These are phyloP conservation scores for Pantherophis guttatus DNA, from an alignment of 2,113 vertebrate genomes.

Conservation along the genomic window DNA sequence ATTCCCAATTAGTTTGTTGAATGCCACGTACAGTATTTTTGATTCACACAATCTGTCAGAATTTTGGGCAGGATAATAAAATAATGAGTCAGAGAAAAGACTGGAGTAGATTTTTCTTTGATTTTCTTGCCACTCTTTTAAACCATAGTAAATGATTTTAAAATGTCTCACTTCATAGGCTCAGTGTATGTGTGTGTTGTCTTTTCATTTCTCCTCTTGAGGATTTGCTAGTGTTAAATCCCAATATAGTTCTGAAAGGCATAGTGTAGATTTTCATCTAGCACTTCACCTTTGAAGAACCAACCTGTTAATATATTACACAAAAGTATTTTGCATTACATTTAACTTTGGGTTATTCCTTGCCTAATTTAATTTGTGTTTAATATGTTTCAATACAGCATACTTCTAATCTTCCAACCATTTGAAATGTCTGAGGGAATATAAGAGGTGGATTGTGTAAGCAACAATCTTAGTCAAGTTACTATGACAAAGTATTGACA, in stretches of 20 bases:
- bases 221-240: constrained; percentile 33
- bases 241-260: background rate
- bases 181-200: constrained; percentile 64
- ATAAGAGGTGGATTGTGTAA: background rate
- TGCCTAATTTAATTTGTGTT: background rate
- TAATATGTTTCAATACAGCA: background rate
- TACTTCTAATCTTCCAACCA: background rate
- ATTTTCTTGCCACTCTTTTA: constrained; percentile 52
- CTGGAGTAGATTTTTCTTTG: constrained; percentile 64
- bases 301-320: background rate
- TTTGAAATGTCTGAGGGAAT: background rate
- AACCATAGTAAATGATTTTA: constrained; percentile 71
- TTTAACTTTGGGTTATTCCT: background rate
- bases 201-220: constrained; percentile 50
- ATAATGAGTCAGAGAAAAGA: constrained; percentile 65
- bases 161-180: constrained; percentile 67
- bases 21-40: constrained; percentile 68
- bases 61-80: constrained; percentile 70
- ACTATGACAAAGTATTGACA: background rate
- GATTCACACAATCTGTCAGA: constrained; percentile 61
- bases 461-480: background rate
- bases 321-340: background rate
- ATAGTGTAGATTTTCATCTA: background rate
- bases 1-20: constrained; percentile 63
- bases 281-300: background rate